Evolutionary conservation across 2,888 invertebrate species (phyloP).

Genomic region (Ashinkailepas kermadecensis): DNA sequence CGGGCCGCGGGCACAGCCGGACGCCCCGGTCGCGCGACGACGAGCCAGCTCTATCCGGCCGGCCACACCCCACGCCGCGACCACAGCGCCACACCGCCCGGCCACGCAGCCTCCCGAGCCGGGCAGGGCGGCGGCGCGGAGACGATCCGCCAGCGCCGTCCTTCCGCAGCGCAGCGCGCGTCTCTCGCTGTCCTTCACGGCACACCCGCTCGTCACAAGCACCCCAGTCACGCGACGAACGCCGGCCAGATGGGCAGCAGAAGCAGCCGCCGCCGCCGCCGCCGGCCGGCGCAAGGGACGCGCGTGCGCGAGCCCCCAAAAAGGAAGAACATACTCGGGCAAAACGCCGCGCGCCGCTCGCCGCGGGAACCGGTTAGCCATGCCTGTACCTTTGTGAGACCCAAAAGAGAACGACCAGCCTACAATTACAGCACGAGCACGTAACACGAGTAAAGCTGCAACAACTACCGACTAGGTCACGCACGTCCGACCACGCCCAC

Average conservation of each 20-base stretch:
- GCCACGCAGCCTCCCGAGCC: too few species aligned
- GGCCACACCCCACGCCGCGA: too few species aligned
- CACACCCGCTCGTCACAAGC: background rate
- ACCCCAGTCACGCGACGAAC: too few species aligned
- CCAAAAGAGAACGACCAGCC: conserved; percentile 11
- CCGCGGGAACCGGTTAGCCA: background rate
- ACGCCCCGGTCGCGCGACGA: too few species aligned
- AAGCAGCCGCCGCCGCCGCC: background rate
- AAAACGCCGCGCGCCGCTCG: too few species aligned
- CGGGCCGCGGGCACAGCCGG: too few species aligned
- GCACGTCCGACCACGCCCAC: background rate
- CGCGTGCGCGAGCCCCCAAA: background rate
- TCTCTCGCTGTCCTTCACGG: background rate
- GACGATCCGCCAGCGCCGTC: too few species aligned
- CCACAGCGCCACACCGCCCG: too few species aligned
- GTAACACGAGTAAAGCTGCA: conserved; percentile 16
- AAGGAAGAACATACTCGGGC: background rate
- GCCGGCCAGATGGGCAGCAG: background rate
- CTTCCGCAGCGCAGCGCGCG: too few species aligned
- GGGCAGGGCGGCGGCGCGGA: too few species aligned
- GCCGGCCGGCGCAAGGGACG: background rate
- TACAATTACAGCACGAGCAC: background rate
- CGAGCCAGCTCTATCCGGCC: too few species aligned
- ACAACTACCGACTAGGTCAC: conserved; percentile 13
- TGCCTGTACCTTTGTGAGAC: conserved; percentile 18